phyloP scores from a whole-genome alignment of 2,888 invertebrate species.

The Ryuthela nishihirai region DNA sequence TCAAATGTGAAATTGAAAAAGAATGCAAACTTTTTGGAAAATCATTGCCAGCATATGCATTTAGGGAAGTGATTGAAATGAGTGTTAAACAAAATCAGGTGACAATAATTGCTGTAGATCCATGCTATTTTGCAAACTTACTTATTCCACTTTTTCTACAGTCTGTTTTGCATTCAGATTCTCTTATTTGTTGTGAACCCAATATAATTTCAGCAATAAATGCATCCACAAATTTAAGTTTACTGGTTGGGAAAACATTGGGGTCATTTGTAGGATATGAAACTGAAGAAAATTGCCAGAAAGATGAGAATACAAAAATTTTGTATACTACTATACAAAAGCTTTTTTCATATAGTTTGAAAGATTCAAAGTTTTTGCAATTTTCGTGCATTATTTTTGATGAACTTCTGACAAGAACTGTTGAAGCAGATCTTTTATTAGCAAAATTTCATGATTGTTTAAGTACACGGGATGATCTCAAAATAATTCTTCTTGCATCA shows the following conservation, averaged over 20 bases:
- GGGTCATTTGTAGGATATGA: neutral
- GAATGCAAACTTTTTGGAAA: slow-evolving; percentile 15
- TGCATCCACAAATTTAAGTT: neutral
- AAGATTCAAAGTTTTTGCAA: neutral
- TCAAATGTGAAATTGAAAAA: neutral
- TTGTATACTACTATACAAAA: neutral
- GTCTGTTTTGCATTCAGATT: neutral
- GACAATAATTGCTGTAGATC: slow-evolving; percentile 5
- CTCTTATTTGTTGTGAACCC: slow-evolving; percentile 13
- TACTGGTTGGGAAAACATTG: neutral
- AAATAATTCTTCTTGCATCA: neutral
- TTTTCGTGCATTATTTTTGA: slow-evolving; percentile 3
- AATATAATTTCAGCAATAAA: slow-evolving; percentile 1
- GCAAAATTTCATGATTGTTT: slow-evolving; percentile 3
- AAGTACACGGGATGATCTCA: neutral
- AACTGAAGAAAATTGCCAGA: neutral
- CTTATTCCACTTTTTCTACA: slow-evolving; percentile 13
- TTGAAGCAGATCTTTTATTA: slow-evolving; percentile 17
- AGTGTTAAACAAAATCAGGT: slow-evolving; percentile 5
- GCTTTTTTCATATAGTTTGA: neutral
- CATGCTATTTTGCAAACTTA: slow-evolving; percentile 6
- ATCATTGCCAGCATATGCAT: slow-evolving; percentile 18
- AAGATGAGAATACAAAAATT: neutral
- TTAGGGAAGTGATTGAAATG: neutral
- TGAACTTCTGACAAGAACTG: slow-evolving; percentile 6